Base-by-base conservation (phyloP, 1,140 invertebrate species). In the Melipona quadrifasciata region DNA sequence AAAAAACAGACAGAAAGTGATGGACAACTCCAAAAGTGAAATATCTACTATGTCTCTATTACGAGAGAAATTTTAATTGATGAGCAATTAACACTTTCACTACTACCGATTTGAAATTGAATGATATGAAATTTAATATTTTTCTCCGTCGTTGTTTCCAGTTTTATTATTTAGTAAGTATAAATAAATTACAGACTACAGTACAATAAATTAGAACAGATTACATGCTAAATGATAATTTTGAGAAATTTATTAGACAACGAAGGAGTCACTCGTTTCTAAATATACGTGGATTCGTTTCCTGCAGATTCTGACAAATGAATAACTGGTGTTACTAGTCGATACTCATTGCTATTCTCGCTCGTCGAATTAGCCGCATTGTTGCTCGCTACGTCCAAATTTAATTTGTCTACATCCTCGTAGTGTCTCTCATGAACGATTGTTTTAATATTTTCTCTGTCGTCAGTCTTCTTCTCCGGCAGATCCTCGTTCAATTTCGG, bases 341-440 rank as follows among this genome's bases (percentile, higher is more conserved):
- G 2, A 19, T 2, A 16, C 21, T 77, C n/a, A 1, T 11, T 31
- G 1, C 2, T 34, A 16, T 27, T 47, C 12, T 72, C n/a, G 24
- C 1, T 19, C 1, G 27, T 39, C n/a, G 57, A 76, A 39, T 21
- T 39, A 1, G 79, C 5, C 1, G 4, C 51, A 1, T 21, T 19
- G 4, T 27, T 21, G 0, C 6, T 39, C 12, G 4, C 2, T 12
- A 27, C 4, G 19, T 24, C 55, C 14, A 12, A 34, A 1, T 19
- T 34, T 12, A n/a, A 19, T 31, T 57, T 12, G 0, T 19, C 8
- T 11, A 21, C 16, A 1, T 81, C 31, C 58, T 80, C 27, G 47
- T 77, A 65, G 17, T 11, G 81, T 3, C 24, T 39, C 17, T 89
- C 88, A 19, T 91, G 84, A 14, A 86, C 27, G 4, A 76, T 61